Percentiles rank a stretch among this genome's conserved stretches.
Conservation (phyloP, 2,888 invertebrate genomes). For the Eupithecia inturbata region DNA sequence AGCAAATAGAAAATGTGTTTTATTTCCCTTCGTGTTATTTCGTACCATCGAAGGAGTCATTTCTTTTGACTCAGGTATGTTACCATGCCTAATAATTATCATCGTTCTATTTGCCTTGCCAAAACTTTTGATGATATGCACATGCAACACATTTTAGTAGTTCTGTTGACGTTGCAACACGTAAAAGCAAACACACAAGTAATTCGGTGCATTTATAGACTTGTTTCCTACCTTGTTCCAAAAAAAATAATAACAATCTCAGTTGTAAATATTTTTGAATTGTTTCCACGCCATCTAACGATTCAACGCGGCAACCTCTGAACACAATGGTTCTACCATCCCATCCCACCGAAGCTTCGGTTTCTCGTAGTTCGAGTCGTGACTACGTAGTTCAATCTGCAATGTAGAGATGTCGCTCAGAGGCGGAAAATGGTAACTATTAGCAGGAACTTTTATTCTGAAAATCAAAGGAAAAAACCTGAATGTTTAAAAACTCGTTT, state of each 20-base stretch:
- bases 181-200: background rate
- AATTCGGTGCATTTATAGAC: background rate
- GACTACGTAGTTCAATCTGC: constrained; percentile 30
- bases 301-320: constrained; percentile 22
- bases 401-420: constrained; percentile 56
- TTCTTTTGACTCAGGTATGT: background rate
- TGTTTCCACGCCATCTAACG: constrained; percentile 27
- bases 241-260: background rate
- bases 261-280: background rate
- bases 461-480: no score
- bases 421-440: background rate
- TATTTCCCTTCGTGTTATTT: background rate
- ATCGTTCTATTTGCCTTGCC: background rate
- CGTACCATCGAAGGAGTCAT: background rate
- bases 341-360: background rate
- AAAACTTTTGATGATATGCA: background rate
- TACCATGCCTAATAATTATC: background rate
- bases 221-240: no score
- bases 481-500: no score
- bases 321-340: constrained; percentile 13
- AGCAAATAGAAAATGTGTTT: background rate
- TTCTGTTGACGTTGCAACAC: background rate
- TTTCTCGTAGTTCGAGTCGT: background rate
- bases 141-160: background rate
- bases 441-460: background rate